Evolutionary conservation across 2,797 vertebrate species (phyloP).

Genomic region (Acipenser ruthenus): DNA sequence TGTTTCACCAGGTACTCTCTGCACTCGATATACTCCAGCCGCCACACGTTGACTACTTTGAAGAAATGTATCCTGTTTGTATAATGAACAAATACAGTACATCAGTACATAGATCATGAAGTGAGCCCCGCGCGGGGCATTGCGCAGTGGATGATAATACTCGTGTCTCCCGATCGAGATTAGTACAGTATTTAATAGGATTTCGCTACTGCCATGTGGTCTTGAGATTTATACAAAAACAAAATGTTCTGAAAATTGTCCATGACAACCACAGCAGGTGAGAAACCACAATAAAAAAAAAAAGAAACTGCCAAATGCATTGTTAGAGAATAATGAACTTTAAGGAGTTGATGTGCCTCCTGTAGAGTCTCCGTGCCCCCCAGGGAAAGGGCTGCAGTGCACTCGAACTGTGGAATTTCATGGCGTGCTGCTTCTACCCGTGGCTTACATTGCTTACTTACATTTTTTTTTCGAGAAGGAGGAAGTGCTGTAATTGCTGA

Average conservation of each 20-base stretch:
- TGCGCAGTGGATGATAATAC: too few relatives aligned
- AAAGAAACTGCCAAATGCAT: too few relatives aligned
- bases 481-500: constrained; percentile 3
- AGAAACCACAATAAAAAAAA: too few relatives aligned
- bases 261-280: too few relatives aligned
- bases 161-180: too few relatives aligned
- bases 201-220: too few relatives aligned
- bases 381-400: background rate
- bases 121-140: too few relatives aligned
- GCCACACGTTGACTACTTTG: constrained; percentile 98
- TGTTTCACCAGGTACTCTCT: constrained; percentile 81
- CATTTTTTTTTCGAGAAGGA: background rate
- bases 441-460: background rate
- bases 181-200: too few relatives aligned
- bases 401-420: background rate
- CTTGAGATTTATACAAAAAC: too few relatives aligned
- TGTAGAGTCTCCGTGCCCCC: background rate
- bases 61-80: constrained; percentile 93
- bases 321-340: background rate
- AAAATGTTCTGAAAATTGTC: too few relatives aligned
- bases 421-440: background rate
- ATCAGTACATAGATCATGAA: too few relatives aligned
- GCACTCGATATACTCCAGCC: constrained; percentile 98
- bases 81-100: too few relatives aligned
- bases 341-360: background rate